These are phyloP conservation scores for Drosophila putrida DNA, from an alignment of 2,888 invertebrate genomes.

Conservation along the genomic window DNA sequence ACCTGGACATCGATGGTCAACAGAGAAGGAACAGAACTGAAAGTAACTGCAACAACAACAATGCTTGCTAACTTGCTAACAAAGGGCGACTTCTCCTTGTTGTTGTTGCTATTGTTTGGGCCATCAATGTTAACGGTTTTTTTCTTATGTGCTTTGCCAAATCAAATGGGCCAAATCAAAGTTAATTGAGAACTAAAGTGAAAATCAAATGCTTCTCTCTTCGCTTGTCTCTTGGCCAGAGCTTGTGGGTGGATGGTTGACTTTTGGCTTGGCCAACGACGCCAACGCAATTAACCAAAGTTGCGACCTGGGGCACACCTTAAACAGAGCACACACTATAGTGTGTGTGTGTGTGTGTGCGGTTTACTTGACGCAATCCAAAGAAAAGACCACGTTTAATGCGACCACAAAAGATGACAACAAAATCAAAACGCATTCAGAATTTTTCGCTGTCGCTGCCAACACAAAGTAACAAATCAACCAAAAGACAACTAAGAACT, in stretches of 20 bases:
- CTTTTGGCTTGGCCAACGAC: slow-evolving; percentile 52
- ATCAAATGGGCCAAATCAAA: slow-evolving; percentile 82
- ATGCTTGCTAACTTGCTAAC: slow-evolving; percentile 22
- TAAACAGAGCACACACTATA: slow-evolving; percentile 43
- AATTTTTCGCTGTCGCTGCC: slow-evolving; percentile 26
- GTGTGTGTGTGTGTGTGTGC: slow-evolving; percentile 31
- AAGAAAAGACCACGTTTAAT: slow-evolving; percentile 42
- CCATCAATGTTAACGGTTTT: slow-evolving; percentile 74
- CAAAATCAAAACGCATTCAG: slow-evolving; percentile 60
- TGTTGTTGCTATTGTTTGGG: slow-evolving; percentile 24
- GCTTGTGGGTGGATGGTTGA: slow-evolving; percentile 21
- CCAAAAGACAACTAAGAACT: neutral
- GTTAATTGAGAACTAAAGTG: slow-evolving; percentile 83
- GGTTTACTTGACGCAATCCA: slow-evolving; percentile 72
- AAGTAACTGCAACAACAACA: slow-evolving; percentile 22
- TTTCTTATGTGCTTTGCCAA: slow-evolving; percentile 48
- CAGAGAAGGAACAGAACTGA: slow-evolving; percentile 16
- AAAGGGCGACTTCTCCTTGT: slow-evolving; percentile 9
- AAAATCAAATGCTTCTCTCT: slow-evolving; percentile 68
- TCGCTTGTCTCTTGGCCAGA: neutral
- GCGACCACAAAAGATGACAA: slow-evolving; percentile 67
- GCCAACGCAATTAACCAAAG: slow-evolving; percentile 79
- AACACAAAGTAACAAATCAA: slow-evolving; percentile 33
- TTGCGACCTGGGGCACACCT: slow-evolving; percentile 69
- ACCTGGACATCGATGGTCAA: slow-evolving; percentile 59